phyloP scores from a whole-genome alignment of 2,888 invertebrate species.

The Congeria kusceri region DNA sequence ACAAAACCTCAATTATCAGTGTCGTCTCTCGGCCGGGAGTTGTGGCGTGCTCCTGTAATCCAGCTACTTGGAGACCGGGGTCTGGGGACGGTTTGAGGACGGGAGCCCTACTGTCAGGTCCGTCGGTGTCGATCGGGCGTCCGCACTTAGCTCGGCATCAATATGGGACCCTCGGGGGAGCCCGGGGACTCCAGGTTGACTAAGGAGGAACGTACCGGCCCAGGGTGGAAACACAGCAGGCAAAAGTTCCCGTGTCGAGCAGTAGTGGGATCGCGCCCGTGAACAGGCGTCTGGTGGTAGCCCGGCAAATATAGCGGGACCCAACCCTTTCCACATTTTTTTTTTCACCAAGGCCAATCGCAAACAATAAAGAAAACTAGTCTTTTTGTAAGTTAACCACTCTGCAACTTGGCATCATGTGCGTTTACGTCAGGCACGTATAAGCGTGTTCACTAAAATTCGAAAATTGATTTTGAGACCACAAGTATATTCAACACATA shows the following conservation, averaged over 20 bases:
- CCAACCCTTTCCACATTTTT: slow-evolving; percentile 88
- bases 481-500: no score
- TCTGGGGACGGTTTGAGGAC: slow-evolving; percentile 96
- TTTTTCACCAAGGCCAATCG: no score
- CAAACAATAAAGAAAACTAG: no score
- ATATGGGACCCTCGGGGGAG: slow-evolving; percentile 96
- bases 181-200: slow-evolving; percentile 93
- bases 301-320: slow-evolving; percentile 93
- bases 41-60: slow-evolving; percentile 99
- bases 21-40: slow-evolving; percentile 87
- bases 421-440: no score
- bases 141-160: slow-evolving; percentile 98
- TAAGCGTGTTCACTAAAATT: no score
- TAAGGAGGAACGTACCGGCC: slow-evolving; percentile 97
- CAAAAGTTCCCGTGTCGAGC: slow-evolving; percentile 99
- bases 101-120: slow-evolving; percentile 90
- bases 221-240: slow-evolving; percentile 90
- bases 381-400: no score
- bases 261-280: slow-evolving; percentile 99
- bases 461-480: no score
- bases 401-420: no score
- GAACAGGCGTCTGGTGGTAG: slow-evolving; percentile 93
- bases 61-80: slow-evolving; percentile 97
- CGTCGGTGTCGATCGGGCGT: slow-evolving; percentile 93
- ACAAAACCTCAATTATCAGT: no score